These are phyloP conservation scores for Zonitis immaculata DNA, from an alignment of 2,888 invertebrate species.

Conservation along the genomic window DNA sequence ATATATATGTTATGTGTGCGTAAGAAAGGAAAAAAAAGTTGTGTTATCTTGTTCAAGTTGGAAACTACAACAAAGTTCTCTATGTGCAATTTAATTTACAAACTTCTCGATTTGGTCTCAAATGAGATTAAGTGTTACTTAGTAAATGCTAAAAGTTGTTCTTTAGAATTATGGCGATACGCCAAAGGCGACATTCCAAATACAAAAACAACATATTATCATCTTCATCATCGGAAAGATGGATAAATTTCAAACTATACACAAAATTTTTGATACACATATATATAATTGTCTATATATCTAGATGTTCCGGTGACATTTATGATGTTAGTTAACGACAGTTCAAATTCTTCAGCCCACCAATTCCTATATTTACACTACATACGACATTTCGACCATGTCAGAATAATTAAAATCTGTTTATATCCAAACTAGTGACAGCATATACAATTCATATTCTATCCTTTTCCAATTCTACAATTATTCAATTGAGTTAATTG, in stretches of 20 bases:
- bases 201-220: not conserved
- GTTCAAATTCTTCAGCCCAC: conserved; percentile 3
- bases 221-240: too few relatives aligned
- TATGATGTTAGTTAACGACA: not conserved
- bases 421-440: conserved; percentile 5
- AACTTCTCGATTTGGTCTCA: conserved; percentile 20
- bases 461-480: not conserved
- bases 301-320: not conserved
- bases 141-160: conserved; percentile 15
- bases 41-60: conserved; percentile 13
- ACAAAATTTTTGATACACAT: not conserved
- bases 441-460: not conserved
- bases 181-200: not conserved
- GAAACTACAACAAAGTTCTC: conserved; percentile 16
- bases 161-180: conserved; percentile 8
- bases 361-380: conserved; percentile 7
- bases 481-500: not conserved
- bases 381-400: not conserved
- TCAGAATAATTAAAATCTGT: conserved; percentile 14
- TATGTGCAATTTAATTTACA: conserved; percentile 17
- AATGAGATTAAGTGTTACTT: conserved; percentile 21
- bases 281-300: not conserved
- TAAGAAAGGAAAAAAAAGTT: conserved; percentile 11
- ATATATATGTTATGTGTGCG: too few relatives aligned
- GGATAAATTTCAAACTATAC: not conserved